phyloP scores from a whole-genome alignment of 2,888 invertebrate species.

The Tetropium fuscum region DNA sequence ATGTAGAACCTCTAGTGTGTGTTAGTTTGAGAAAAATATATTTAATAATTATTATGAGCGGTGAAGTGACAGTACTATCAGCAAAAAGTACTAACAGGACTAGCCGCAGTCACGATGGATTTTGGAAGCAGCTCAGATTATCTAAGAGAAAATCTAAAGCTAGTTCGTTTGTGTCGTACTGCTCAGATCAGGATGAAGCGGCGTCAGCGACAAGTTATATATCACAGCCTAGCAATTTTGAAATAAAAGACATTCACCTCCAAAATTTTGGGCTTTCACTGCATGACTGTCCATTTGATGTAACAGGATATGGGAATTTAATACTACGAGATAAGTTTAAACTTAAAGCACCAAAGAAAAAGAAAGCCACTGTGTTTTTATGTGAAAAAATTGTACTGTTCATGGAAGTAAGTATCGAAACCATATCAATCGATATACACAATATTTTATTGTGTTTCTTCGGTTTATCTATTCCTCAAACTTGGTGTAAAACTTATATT shows the following conservation, averaged over 20 bases:
- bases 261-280: slow-evolving; percentile 38
- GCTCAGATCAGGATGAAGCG: slow-evolving; percentile 1
- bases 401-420: slow-evolving; percentile 45
- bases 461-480: too few species aligned
- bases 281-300: slow-evolving; percentile 61
- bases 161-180: slow-evolving; percentile 11
- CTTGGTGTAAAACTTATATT: too few species aligned
- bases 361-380: slow-evolving; percentile 57
- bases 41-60: slow-evolving; percentile 6
- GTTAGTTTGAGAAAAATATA: neutral
- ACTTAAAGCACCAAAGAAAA: slow-evolving; percentile 54
- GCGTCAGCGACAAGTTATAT: slow-evolving; percentile 34
- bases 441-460: neutral
- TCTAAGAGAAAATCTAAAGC: slow-evolving; percentile 29
- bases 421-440: neutral
- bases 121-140: slow-evolving; percentile 25
- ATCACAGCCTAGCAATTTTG: slow-evolving; percentile 41
- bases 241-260: slow-evolving; percentile 30
- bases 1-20: neutral
- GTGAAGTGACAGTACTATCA: neutral
- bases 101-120: neutral
- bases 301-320: slow-evolving; percentile 54
- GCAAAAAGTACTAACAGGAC: neutral
- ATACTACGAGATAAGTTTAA: slow-evolving; percentile 56
- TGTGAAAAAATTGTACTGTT: slow-evolving; percentile 60